Evolutionary conservation across 2,113 vertebrate species (phyloP).

Genomic region (Mirounga angustirostris): DNA sequence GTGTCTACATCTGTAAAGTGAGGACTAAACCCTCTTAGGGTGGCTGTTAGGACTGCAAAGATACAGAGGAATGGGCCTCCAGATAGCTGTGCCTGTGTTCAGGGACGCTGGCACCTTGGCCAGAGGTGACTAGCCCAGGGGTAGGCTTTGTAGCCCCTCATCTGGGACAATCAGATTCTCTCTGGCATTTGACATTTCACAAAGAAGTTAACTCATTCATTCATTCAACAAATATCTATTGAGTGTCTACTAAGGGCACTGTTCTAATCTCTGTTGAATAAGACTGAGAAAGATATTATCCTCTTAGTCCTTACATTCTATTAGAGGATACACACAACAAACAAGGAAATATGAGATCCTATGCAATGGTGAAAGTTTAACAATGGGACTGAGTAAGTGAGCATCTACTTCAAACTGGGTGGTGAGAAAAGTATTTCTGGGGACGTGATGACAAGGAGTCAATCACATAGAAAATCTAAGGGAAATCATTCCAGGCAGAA

Average conservation of each 20-base stretch:
- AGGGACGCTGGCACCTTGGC: neutral
- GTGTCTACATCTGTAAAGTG: neutral
- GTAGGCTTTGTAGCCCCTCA: neutral
- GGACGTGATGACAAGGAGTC: neutral
- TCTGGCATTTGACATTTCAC: neutral
- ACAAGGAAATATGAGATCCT: neutral
- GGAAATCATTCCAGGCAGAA: neutral
- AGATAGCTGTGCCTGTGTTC: neutral
- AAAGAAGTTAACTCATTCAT: neutral
- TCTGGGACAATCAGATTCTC: neutral
- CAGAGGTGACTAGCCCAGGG: neutral
- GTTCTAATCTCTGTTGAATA: neutral
- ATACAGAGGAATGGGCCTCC: neutral
- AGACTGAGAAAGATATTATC: neutral
- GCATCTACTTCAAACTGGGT: neutral
- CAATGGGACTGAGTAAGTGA: neutral
- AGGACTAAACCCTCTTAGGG: neutral
- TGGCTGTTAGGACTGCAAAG: neutral
- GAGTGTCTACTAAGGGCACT: neutral
- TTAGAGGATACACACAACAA: neutral
- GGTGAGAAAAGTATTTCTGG: neutral
- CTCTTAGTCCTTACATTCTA: neutral
- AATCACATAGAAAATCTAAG: neutral
- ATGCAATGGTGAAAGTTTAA: neutral
- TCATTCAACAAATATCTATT: neutral